phyloP scores from a whole-genome alignment of 2,888 invertebrate genomes.

The Drosophila putrida region DNA sequence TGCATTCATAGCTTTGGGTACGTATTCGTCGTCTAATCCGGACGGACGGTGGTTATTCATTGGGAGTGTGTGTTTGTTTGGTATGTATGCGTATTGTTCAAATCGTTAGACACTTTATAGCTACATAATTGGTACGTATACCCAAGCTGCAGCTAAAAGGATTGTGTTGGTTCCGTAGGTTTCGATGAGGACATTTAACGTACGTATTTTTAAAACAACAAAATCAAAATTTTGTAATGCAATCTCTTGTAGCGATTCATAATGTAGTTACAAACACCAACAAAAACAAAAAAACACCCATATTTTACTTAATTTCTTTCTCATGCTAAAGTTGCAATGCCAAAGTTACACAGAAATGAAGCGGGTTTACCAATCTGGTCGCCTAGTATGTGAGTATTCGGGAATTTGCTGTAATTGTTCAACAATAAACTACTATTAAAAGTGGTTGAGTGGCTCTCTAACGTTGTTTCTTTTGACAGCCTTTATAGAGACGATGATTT shows the following conservation, averaged over 20 bases:
- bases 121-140: constrained; percentile 54
- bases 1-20: constrained; percentile 52
- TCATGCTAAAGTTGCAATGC: constrained; percentile 49
- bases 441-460: constrained; percentile 44
- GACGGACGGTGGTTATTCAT: constrained; percentile 21
- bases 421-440: constrained; percentile 14
- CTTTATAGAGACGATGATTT: constrained; percentile 41
- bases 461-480: constrained; percentile 73
- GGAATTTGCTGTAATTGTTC: constrained; percentile 21
- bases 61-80: constrained; percentile 46
- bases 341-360: constrained; percentile 44
- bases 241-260: constrained; percentile 46
- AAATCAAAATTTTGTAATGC: constrained; percentile 30
- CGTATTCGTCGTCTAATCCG: constrained; percentile 46
- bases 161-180: constrained; percentile 51
- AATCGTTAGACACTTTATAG: constrained; percentile 45
- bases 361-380: constrained; percentile 48
- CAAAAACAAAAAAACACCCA: constrained; percentile 15
- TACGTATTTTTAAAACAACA: constrained; percentile 49
- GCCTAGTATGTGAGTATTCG: constrained; percentile 60
- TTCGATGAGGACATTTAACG: constrained; percentile 54
- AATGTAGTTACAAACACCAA: constrained; percentile 37
- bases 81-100: constrained; percentile 43
- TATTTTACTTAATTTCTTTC: constrained; percentile 61
- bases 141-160: constrained; percentile 47